Evolutionary conservation across 2,888 invertebrate genomes (phyloP).

Genomic region (Cacoxenus indagator): DNA sequence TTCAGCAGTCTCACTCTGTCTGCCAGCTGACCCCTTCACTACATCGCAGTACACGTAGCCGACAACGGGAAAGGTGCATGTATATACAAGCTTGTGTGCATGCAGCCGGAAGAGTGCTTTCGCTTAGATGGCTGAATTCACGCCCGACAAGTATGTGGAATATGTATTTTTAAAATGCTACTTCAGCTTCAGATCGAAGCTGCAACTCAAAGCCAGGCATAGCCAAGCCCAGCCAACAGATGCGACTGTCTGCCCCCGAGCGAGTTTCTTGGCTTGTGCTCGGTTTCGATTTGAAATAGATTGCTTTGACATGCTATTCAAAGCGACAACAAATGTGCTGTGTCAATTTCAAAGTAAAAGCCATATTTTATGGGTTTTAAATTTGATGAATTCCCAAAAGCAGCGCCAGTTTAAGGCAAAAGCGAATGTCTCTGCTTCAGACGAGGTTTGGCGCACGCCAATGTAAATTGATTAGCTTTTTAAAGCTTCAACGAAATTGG

Average conservation of each 20-base stretch:
- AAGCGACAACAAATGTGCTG: slow-evolving; percentile 14
- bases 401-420: neutral
- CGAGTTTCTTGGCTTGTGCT: neutral
- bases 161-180: neutral
- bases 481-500: too few species aligned
- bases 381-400: neutral
- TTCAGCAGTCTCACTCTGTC: neutral
- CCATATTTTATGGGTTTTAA: slow-evolving; percentile 14
- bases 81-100: neutral
- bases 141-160: neutral
- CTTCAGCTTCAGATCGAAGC: neutral
- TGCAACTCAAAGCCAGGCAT: neutral
- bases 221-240: neutral
- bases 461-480: neutral
- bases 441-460: too few species aligned
- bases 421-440: neutral
- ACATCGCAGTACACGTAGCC: neutral
- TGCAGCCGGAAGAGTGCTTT: slow-evolving; percentile 13
- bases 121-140: neutral
- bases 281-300: slow-evolving; percentile 7
- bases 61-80: neutral
- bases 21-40: neutral
- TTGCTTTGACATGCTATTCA: slow-evolving; percentile 19
- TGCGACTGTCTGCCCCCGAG: neutral
- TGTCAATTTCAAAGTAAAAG: slow-evolving; percentile 13